Base-by-base conservation (phyloP, 2,797 vertebrate species). In the Crocidura indochinensis region DNA sequence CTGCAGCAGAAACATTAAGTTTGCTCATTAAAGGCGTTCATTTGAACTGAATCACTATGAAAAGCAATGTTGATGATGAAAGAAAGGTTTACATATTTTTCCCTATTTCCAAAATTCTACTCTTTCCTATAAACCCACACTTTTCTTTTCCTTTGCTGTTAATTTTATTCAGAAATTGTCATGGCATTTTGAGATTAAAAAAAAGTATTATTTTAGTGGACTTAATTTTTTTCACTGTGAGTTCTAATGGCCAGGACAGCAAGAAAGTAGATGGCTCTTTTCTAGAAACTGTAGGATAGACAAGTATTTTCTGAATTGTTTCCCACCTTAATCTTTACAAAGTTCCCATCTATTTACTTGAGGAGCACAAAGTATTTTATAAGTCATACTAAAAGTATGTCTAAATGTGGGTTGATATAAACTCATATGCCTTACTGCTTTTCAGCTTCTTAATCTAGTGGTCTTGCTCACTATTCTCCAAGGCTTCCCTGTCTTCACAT, bases 1-100 rank as follows among this genome's bases (percentile, higher is more conserved):
- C 27, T 51, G 95, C 77, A 29, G 12, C 88, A 92, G 86, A 91
- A 93, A 79, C 12, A 31, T 76, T 49, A 83, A 81, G 83, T 60
- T 60, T 60, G 17, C 56, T 60, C 56, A 60, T 60, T 60, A 60
- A 60, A n/a, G 71, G 31, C 38, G 78, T 69, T 95, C 67, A 7
- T 91, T 94, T 91, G 91, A 81, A 93, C 94, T 96, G 94, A 95
- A 96, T 96, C 94, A 85, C 91, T 91, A 83, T 94, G 91, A 96
- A 96, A 95, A 96, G 93, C 87, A 73, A 69, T 96, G 95, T 95
- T 93, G 96, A 86, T 24, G n/a, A 89, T 88, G 68, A 93, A 81
- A 92, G 92, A 89, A 92, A 90, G 68, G 67, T 92, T 94, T 87
- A 64, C 87, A 79, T 94, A 93, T 89, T 92, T 56, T 91, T 68